A percentile compares a stretch with the other conserved stretches of the same genome.
phyloP scores from a whole-genome alignment of 1,140 invertebrate species.

The Brachionus rubens region DNA sequence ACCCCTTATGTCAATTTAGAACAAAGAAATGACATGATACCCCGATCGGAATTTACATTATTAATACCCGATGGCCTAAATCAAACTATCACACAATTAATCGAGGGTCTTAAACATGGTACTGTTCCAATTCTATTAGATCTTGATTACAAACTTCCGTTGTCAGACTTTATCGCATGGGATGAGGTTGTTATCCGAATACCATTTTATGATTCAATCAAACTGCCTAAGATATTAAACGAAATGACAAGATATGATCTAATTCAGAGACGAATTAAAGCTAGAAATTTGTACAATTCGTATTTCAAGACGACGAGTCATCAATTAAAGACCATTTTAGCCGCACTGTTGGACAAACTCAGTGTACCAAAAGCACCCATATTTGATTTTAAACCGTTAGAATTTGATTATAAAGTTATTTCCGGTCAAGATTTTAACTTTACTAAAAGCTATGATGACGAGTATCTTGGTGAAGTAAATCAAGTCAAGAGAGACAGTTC shows the following conservation, averaged over 20 bases:
- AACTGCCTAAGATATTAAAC: neutral
- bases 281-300: neutral
- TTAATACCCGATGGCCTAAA: neutral
- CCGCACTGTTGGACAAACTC: neutral
- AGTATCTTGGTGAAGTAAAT: conserved; percentile 11
- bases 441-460: neutral
- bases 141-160: conserved; percentile 7
- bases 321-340: conserved; percentile 1
- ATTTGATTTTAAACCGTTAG: conserved; percentile 1
- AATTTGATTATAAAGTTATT: neutral
- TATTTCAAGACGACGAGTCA: neutral
- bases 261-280: neutral
- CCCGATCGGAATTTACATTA: neutral
- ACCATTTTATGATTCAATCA: neutral
- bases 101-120: neutral
- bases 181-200: neutral
- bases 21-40: neutral
- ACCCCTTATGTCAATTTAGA: too few species aligned
- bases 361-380: neutral
- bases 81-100: neutral
- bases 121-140: conserved; percentile 8
- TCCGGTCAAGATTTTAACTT: neutral
- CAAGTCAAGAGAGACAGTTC: neutral
- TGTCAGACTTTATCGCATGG: neutral
- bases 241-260: neutral